These are phyloP conservation scores for Cephus spinipes DNA, from an alignment of 2,888 invertebrate genomes.

Conservation along the genomic window DNA sequence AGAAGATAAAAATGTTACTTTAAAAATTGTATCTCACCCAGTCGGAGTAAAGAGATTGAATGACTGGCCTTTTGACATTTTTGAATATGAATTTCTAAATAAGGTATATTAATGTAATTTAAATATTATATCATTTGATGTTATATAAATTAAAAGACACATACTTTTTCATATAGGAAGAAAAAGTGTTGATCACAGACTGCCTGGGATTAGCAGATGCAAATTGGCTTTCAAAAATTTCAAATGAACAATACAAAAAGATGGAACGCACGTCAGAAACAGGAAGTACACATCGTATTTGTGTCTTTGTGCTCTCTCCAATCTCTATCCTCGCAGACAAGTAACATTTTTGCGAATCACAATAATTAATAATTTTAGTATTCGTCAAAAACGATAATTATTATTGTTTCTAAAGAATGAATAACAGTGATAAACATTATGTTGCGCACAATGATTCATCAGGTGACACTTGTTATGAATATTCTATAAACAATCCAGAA, in stretches of 20 bases:
- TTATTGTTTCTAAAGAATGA: background rate
- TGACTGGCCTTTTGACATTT: conserved; percentile 34
- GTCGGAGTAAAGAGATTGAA: conserved; percentile 24
- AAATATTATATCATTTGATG: background rate
- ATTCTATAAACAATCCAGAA: conserved; percentile 4
- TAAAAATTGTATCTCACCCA: conserved; percentile 26
- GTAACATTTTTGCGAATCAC: conserved; percentile 6
- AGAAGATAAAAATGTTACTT: conserved; percentile 6
- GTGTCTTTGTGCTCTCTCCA: conserved; percentile 14
- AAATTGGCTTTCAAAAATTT: conserved; percentile 18
- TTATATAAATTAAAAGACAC: background rate
- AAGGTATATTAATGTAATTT: conserved; percentile 7
- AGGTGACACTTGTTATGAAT: conserved; percentile 10
- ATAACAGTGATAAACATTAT: conserved; percentile 8
- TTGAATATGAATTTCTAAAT: conserved; percentile 25
- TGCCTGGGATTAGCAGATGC: conserved; percentile 35
- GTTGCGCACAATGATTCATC: conserved; percentile 7
- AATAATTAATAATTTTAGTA: background rate
- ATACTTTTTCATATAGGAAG: conserved; percentile 13
- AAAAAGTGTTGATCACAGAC: conserved; percentile 32
- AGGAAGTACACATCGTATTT: conserved; percentile 6
- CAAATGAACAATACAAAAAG: conserved; percentile 7
- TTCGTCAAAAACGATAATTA: background rate
- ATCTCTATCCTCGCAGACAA: background rate
- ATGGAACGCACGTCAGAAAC: background rate